A percentile compares a stretch with the other conserved stretches of the same genome.
These are phyloP conservation scores for Tethya wilhelma DNA, from an alignment of 37 sponge, comb jelly and placozoan species.

Conservation along the genomic window DNA sequence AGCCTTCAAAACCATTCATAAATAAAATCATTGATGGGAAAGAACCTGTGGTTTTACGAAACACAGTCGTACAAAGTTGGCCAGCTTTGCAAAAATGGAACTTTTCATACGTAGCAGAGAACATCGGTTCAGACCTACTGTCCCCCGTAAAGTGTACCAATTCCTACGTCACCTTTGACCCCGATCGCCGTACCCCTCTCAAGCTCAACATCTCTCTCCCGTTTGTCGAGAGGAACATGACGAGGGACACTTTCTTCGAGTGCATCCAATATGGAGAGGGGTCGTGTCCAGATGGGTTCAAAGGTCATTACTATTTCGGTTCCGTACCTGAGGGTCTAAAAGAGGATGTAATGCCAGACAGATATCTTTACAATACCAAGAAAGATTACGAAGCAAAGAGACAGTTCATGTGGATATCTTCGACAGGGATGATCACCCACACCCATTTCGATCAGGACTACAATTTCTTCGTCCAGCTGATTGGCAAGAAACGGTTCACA, in stretches of 20 bases:
- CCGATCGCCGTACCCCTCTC: slow-evolving; percentile 70
- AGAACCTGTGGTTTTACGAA: slow-evolving; percentile 66
- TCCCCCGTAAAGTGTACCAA: slow-evolving; percentile 74
- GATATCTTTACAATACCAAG: slow-evolving; percentile 53
- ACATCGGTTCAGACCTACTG: slow-evolving; percentile 33
- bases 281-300: slow-evolving; percentile 46
- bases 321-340: slow-evolving; percentile 47
- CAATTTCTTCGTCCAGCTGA: slow-evolving; percentile 87
- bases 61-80: slow-evolving; percentile 71
- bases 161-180: slow-evolving; percentile 81
- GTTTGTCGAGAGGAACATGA: slow-evolving; percentile 65
- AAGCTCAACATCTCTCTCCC: slow-evolving; percentile 79
- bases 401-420: slow-evolving; percentile 93
- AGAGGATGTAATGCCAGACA: slow-evolving; percentile 52
- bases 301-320: slow-evolving; percentile 88
- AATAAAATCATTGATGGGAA: slow-evolving; percentile 38
- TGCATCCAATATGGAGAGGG: slow-evolving; percentile 22
- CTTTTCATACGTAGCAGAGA: slow-evolving; percentile 50
- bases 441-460: slow-evolving; percentile 92
- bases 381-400: slow-evolving; percentile 50
- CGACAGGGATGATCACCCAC: slow-evolving; percentile 90
- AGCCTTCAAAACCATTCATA: slow-evolving; percentile 52
- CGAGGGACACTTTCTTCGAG: slow-evolving; percentile 58
- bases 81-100: slow-evolving; percentile 73
- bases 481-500: slow-evolving; percentile 85